phyloP scores from a whole-genome alignment of 2,797 vertebrate genomes.

The Eulemur rubriventer region DNA sequence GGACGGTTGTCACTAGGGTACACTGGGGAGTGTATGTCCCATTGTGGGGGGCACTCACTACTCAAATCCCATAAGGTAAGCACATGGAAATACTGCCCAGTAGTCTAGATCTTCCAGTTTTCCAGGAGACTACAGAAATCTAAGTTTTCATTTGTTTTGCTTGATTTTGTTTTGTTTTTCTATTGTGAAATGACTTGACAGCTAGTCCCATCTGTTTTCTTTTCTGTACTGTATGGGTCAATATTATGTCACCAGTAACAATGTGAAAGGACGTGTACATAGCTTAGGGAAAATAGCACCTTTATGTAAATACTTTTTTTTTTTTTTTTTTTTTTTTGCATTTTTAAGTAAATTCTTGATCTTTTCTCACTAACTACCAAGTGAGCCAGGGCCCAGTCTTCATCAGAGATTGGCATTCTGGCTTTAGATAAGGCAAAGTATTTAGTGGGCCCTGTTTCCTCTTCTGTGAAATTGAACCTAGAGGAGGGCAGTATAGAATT shows the following conservation, averaged over 20 bases:
- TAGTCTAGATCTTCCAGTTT: neutral
- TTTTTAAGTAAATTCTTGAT: neutral
- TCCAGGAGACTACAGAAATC: neutral
- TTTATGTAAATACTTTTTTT: neutral
- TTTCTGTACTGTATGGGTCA: neutral
- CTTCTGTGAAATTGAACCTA: neutral
- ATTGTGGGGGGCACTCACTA: neutral
- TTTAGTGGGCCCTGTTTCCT: neutral
- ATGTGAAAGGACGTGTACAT: neutral
- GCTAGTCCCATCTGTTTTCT: neutral
- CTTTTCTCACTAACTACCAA: neutral
- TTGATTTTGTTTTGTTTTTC: neutral
- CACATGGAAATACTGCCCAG: neutral
- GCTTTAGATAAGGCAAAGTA: neutral
- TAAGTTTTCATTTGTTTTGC: neutral
- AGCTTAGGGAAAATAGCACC: neutral
- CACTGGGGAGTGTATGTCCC: neutral
- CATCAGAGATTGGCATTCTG: neutral
- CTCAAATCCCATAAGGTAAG: neutral
- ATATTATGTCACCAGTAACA: neutral
- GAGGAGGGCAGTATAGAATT: neutral
- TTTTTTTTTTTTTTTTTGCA: neutral
- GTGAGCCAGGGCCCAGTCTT: neutral
- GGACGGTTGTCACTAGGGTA: neutral
- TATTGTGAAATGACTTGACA: neutral